Percentiles rank a stretch among this genome's conserved stretches.
phyloP scores from a whole-genome alignment of 1,140 invertebrate species.

The Neodiprion fabricii region DNA sequence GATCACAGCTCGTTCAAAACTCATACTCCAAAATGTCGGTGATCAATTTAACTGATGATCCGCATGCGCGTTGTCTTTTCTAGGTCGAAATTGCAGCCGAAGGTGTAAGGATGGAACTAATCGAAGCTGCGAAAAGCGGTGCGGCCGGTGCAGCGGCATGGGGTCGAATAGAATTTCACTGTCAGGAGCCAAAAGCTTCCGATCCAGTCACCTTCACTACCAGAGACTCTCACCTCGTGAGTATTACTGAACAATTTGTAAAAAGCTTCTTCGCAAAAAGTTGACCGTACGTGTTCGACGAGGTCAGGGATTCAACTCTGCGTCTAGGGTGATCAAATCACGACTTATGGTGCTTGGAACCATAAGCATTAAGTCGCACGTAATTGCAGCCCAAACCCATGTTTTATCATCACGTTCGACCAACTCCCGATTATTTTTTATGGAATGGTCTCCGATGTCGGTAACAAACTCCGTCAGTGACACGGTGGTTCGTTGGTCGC shows the following conservation, averaged over 20 bases:
- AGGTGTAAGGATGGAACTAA: slow-evolving; percentile 84
- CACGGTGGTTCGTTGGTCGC: too few species aligned
- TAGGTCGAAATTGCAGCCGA: slow-evolving; percentile 93
- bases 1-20: not conserved
- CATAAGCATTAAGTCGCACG: too few species aligned
- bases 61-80: slow-evolving; percentile 19
- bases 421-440: too few species aligned
- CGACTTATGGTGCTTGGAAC: too few species aligned
- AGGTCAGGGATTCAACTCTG: too few species aligned
- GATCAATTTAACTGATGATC: not conserved
- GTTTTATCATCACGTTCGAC: too few species aligned
- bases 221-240: slow-evolving; percentile 86
- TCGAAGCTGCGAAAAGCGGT: slow-evolving; percentile 85
- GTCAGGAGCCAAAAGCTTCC: slow-evolving; percentile 82
- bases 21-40: not conserved
- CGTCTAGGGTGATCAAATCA: too few species aligned
- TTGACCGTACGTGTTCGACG: not conserved
- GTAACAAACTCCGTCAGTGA: too few species aligned
- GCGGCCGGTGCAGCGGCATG: slow-evolving; percentile 87
- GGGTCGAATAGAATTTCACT: slow-evolving; percentile 88
- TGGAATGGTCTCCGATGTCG: too few species aligned
- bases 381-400: too few species aligned
- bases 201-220: slow-evolving; percentile 93
- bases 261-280: not conserved
- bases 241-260: slow-evolving; percentile 36